Conservation (phyloP, 2,797 vertebrate species). For the Sebastes steindachneri region DNA sequence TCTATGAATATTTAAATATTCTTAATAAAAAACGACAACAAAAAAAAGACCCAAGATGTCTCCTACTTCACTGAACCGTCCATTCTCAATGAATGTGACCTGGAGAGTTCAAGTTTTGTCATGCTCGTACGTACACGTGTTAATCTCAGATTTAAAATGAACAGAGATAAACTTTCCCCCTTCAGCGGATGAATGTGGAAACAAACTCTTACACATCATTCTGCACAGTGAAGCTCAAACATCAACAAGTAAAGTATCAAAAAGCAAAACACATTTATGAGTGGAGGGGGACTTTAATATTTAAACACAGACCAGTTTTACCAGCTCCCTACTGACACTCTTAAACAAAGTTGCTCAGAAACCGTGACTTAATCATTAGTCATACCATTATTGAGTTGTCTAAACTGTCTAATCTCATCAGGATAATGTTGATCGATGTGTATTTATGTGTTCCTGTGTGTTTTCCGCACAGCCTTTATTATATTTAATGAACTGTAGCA, state of each 20-base stretch:
- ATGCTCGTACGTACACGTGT: too few relatives aligned
- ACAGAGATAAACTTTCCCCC: background rate
- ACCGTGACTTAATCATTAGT: background rate
- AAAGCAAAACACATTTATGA: background rate
- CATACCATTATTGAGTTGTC: background rate
- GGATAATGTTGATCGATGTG: background rate
- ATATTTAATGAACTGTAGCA: slow-evolving; percentile 19
- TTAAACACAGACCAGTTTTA: background rate
- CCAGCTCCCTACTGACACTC: background rate
- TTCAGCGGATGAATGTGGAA: background rate
- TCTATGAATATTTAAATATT: too few relatives aligned
- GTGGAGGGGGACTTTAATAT: background rate
- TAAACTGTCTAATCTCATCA: background rate
- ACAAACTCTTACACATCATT: too few relatives aligned
- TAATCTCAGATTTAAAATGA: background rate
- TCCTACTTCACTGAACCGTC: too few relatives aligned
- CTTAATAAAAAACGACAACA: background rate
- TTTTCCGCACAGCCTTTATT: background rate
- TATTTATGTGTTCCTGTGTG: background rate
- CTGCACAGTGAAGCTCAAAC: background rate
- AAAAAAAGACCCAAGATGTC: too few relatives aligned
- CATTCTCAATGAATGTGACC: too few relatives aligned
- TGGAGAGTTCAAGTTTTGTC: too few relatives aligned
- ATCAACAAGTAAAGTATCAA: background rate
- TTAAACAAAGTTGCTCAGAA: background rate